Percentiles rank a stretch among this genome's conserved stretches.
Conservation (phyloP, 2,797 vertebrate genomes). For the Australoheros facetus region DNA sequence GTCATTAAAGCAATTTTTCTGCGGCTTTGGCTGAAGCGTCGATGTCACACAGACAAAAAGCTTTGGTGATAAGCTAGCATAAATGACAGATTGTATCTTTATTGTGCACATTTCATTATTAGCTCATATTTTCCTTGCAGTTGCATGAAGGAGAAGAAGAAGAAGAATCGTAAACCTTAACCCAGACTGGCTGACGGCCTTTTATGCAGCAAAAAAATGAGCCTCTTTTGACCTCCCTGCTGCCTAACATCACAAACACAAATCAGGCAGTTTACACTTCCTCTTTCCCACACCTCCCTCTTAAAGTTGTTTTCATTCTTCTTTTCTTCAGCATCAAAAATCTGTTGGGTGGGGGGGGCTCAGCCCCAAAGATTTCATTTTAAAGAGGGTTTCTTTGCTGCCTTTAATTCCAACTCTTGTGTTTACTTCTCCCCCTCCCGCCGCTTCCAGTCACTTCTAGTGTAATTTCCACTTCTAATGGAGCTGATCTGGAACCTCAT, state of each 20-base stretch:
- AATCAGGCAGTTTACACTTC: conserved; percentile 18
- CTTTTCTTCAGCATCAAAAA: background rate
- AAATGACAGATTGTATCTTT: conserved; percentile 58
- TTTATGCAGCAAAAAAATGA: background rate
- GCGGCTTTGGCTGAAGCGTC: conserved; percentile 47
- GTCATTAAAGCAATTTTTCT: conserved; percentile 73
- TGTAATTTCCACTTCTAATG: conserved; percentile 20
- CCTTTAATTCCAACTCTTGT: conserved; percentile 20
- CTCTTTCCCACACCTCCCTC: conserved; percentile 19
- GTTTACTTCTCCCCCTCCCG: conserved; percentile 45
- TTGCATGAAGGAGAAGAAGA: conserved; percentile 24
- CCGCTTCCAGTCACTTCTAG: conserved; percentile 44
- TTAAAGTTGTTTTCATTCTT: background rate
- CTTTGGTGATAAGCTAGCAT: conserved; percentile 54
- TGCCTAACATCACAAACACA: background rate
- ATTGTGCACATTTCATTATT: conserved; percentile 57
- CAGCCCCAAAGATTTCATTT: background rate
- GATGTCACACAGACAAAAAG: conserved; percentile 50
- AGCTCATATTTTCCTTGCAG: conserved; percentile 39
- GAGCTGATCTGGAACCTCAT: conserved; percentile 20
- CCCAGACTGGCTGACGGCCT: conserved; percentile 37
- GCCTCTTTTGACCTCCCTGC: conserved; percentile 8
- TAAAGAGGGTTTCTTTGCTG: background rate
- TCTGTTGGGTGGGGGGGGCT: background rate
- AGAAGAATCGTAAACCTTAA: conserved; percentile 16